phyloP scores from a whole-genome alignment of 2,888 invertebrate species.

The Scelioninae gen. 1 region DNA sequence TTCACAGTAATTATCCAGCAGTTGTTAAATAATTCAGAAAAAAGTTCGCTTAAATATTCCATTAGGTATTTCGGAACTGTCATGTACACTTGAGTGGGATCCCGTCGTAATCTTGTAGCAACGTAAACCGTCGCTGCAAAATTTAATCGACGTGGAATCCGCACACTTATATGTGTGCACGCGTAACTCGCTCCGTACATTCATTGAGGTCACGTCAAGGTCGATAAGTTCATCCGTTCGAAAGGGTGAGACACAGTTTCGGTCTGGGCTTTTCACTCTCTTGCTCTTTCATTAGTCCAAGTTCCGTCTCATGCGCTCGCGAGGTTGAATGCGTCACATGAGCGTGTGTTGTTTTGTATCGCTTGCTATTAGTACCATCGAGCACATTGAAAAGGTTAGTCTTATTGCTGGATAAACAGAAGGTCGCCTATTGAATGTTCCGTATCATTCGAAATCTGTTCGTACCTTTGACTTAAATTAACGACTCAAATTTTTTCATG shows the following conservation, averaged over 20 bases:
- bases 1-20: too few species aligned
- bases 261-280: slow-evolving; percentile 49
- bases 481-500: slow-evolving; percentile 11
- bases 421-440: slow-evolving; percentile 45
- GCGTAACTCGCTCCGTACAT: slow-evolving; percentile 26
- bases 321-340: slow-evolving; percentile 53
- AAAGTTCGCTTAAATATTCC: neutral
- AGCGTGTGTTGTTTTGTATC: slow-evolving; percentile 42
- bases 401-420: slow-evolving; percentile 54
- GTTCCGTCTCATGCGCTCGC: slow-evolving; percentile 42
- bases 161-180: slow-evolving; percentile 1
- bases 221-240: slow-evolving; percentile 58
- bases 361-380: slow-evolving; percentile 51
- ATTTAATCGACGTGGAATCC: slow-evolving; percentile 45
- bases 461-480: slow-evolving; percentile 40
- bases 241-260: slow-evolving; percentile 54
- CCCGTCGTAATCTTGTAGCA: neutral
- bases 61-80: neutral
- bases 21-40: neutral
- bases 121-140: neutral
- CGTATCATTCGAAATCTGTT: slow-evolving; percentile 39
- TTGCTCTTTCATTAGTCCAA: slow-evolving; percentile 40
- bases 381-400: slow-evolving; percentile 43
- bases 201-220: slow-evolving; percentile 53
- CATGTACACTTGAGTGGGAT: neutral